phyloP scores from a whole-genome alignment of 2,888 invertebrate species.

The Luperina testacea region DNA sequence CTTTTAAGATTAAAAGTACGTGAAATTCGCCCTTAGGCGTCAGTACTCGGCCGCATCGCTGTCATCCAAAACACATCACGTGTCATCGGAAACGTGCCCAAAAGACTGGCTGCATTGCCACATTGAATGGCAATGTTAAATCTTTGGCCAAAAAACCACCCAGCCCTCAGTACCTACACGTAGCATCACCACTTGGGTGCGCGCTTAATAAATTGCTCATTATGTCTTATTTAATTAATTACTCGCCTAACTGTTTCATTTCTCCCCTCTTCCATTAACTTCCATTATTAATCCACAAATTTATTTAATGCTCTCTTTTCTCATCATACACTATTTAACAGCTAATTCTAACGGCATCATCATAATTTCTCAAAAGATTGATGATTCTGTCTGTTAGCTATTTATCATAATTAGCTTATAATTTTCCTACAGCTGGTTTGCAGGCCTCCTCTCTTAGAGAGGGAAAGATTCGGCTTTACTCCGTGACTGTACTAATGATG shows the following conservation, averaged over 20 bases:
- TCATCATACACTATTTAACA: constrained; percentile 9
- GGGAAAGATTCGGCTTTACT: neutral
- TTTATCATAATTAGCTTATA: neutral
- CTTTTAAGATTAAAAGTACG: no score
- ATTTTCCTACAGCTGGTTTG: neutral
- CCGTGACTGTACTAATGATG: no score
- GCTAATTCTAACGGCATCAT: neutral
- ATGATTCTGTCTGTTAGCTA: neutral
- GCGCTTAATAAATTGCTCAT: neutral
- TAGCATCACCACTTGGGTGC: no score
- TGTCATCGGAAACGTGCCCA: no score
- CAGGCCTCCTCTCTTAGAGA: neutral
- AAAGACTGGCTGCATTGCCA: no score
- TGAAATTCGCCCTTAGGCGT: no score
- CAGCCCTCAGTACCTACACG: no score
- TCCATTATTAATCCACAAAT: constrained; percentile 6
- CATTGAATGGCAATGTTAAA: no score
- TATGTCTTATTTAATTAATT: neutral
- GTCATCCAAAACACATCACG: no score
- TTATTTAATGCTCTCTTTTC: constrained; percentile 9
- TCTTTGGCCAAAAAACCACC: no score
- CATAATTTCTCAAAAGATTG: constrained; percentile 3
- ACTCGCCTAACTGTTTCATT: neutral
- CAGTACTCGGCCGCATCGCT: no score
- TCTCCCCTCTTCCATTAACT: constrained; percentile 16